Conservation (phyloP, 2,797 vertebrate species). For the Geotrypetes seraphini region DNA sequence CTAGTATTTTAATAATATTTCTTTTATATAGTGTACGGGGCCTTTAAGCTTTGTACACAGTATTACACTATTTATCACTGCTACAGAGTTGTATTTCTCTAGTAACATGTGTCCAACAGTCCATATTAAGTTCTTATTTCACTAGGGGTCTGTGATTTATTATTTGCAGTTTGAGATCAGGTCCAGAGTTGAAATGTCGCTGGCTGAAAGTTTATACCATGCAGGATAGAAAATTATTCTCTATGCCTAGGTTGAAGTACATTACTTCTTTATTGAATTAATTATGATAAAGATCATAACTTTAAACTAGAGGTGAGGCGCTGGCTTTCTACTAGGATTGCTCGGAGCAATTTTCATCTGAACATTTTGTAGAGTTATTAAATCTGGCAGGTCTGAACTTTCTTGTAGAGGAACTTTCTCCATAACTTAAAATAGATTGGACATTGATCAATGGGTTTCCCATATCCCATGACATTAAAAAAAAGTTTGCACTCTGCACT, state of each 20-base stretch:
- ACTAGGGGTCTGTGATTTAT: conserved; percentile 77
- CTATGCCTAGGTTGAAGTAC: conserved; percentile 87
- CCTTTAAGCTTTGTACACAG: conserved; percentile 33
- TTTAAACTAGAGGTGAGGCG: conserved; percentile 96
- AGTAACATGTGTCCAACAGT: conserved; percentile 36
- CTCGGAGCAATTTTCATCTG: conserved; percentile 88
- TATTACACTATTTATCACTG: conserved; percentile 36
- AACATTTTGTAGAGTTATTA: conserved; percentile 88
- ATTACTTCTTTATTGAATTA: conserved; percentile 99
- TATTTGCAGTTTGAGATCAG: conserved; percentile 74
- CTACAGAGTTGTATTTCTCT: too few relatives aligned
- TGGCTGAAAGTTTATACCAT: conserved; percentile 77
- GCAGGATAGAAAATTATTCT: conserved; percentile 75
- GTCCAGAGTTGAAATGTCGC: conserved; percentile 74
- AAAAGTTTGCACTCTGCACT: conserved; percentile 96
- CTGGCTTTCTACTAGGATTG: conserved; percentile 79
- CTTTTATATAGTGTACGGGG: conserved; percentile 15
- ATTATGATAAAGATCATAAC: conserved; percentile 99
- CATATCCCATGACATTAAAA: conserved; percentile 76
- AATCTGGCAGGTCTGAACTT: conserved; percentile 98
- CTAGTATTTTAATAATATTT: too few relatives aligned
- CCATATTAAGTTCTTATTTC: conserved; percentile 42
- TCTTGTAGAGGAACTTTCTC: conserved; percentile 87
- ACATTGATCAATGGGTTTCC: conserved; percentile 78
- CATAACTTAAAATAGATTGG: conserved; percentile 88